phyloP scores from a whole-genome alignment of 2,113 vertebrate genomes.

The Engraulis encrasicolus region DNA sequence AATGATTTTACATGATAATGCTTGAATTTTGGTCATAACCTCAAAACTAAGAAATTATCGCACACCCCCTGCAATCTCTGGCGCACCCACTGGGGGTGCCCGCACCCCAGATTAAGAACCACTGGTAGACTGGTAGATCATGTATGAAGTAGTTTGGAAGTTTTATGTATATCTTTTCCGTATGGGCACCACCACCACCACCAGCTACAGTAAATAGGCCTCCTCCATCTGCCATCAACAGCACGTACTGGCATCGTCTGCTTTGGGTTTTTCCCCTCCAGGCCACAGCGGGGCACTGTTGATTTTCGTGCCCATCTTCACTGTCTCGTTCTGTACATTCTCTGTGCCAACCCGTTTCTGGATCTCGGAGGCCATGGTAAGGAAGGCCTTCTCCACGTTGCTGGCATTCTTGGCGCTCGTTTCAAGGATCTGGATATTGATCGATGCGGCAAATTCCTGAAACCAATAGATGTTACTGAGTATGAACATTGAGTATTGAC shows the following conservation, averaged over 20 bases:
- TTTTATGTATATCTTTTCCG: no score
- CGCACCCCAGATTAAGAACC: no score
- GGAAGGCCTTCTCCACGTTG: conserved; percentile 96
- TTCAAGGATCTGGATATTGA: conserved; percentile 94
- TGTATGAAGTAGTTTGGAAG: no score
- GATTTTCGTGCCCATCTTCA: conserved; percentile 78
- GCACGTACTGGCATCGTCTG: conserved; percentile 63
- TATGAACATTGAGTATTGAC: no score
- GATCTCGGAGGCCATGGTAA: conserved; percentile 97
- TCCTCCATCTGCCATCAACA: conserved; percentile 60
- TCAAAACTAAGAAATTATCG: no score
- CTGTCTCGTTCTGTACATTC: conserved; percentile 69
- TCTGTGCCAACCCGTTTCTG: conserved; percentile 88
- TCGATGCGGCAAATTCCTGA: conserved; percentile 92
- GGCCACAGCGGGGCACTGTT: conserved; percentile 86
- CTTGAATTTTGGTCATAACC: no score
- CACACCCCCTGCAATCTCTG: no score
- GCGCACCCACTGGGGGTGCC: no score
- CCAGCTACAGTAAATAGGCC: neutral
- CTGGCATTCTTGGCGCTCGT: conserved; percentile 94
- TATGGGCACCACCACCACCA: no score
- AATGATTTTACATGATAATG: no score
- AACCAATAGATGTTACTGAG: conserved; percentile 14
- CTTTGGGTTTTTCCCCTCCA: conserved; percentile 63
- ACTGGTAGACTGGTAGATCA: no score